A percentile compares a stretch with the other conserved stretches of the same genome.
phyloP scores from a whole-genome alignment of 2,113 vertebrate genomes.

The Chrysemys picta region DNA sequence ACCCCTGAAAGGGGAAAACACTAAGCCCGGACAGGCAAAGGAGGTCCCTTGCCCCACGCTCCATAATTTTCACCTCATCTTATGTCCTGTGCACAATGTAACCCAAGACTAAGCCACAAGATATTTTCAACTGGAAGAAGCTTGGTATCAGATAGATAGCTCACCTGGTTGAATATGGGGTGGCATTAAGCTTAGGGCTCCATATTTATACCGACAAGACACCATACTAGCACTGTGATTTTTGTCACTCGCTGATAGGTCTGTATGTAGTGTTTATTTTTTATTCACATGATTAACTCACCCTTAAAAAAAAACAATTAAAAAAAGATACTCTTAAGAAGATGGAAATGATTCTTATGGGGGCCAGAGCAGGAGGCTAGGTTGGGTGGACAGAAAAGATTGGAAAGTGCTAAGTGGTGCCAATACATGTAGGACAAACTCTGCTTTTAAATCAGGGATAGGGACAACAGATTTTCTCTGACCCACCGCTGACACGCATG shows the following conservation, averaged over 20 bases:
- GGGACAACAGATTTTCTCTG: background rate
- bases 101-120: background rate
- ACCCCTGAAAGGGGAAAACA: background rate
- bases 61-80: background rate
- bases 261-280: background rate
- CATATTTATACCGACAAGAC: background rate
- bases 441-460: background rate
- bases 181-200: background rate
- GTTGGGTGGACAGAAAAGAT: background rate
- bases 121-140: background rate
- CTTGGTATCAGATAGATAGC: background rate
- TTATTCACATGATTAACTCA: background rate
- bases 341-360: background rate
- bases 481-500: rapidly evolving
- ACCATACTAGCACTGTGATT: background rate
- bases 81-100: background rate
- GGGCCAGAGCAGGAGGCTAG: background rate
- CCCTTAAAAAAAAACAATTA: background rate
- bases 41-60: background rate
- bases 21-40: background rate
- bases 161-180: background rate
- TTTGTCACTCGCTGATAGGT: background rate
- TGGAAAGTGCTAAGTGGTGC: too few species aligned
- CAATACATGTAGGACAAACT: background rate
- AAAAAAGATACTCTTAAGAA: background rate